phyloP scores from a whole-genome alignment of 2,888 invertebrate species.

The Chamaedrilus cognettii region DNA sequence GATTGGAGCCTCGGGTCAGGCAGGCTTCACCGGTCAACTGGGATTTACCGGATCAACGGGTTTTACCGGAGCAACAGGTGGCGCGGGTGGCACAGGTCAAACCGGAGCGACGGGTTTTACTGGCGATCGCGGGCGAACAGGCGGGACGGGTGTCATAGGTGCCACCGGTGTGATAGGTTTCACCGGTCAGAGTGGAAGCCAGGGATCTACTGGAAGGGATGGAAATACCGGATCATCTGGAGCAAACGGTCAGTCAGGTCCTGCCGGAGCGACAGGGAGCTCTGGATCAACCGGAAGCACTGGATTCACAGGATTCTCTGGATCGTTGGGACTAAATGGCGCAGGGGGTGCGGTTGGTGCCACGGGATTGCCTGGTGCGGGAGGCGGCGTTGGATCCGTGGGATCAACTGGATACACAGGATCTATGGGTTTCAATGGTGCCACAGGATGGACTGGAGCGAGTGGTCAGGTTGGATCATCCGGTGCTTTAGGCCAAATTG shows the following conservation, averaged over 20 bases:
- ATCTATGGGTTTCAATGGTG: slow-evolving; percentile 25
- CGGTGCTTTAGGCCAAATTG: slow-evolving; percentile 27
- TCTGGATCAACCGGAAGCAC: slow-evolving; percentile 8
- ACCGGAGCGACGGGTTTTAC: not conserved
- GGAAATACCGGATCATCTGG: slow-evolving; percentile 11
- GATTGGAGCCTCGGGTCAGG: slow-evolving; percentile 8
- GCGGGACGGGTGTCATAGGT: not conserved
- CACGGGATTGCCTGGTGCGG: slow-evolving; percentile 23
- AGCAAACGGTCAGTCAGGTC: slow-evolving; percentile 6
- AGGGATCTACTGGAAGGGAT: not conserved
- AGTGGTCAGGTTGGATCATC: slow-evolving; percentile 20
- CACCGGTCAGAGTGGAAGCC: slow-evolving; percentile 9
- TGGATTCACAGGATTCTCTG: slow-evolving; percentile 15
- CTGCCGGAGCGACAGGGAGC: slow-evolving; percentile 10
- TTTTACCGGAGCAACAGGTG: not conserved
- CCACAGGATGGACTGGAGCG: slow-evolving; percentile 24
- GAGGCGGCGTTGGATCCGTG: slow-evolving; percentile 19
- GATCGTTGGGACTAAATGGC: slow-evolving; percentile 27
- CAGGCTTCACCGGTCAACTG: slow-evolving; percentile 2
- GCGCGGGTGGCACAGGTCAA: not conserved
- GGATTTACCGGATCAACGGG: slow-evolving; percentile 3
- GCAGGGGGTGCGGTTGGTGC: slow-evolving; percentile 26
- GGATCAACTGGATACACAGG: slow-evolving; percentile 28
- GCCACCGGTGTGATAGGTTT: not conserved
- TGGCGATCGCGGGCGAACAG: not conserved